These are phyloP conservation scores for Aporophyla lueneburgensis DNA, from an alignment of 2,888 invertebrate genomes.

Conservation along the genomic window DNA sequence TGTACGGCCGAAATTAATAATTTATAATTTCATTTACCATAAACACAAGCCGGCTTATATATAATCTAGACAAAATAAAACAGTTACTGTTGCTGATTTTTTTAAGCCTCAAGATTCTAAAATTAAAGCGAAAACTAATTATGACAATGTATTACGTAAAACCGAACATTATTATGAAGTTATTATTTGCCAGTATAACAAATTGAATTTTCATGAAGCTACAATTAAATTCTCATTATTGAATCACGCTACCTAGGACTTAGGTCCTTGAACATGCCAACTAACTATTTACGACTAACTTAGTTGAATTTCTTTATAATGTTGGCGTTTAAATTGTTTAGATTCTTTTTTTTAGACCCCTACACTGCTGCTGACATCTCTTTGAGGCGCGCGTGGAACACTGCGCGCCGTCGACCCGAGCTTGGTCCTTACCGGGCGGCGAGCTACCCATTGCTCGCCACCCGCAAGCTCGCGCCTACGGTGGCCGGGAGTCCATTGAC, in stretches of 20 bases:
- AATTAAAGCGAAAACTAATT: slow-evolving; percentile 47
- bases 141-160: slow-evolving; percentile 31
- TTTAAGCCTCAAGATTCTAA: background rate
- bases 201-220: slow-evolving; percentile 80
- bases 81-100: no score
- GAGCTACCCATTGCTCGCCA: no score
- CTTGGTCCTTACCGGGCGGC: no score
- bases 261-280: slow-evolving; percentile 70
- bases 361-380: no score
- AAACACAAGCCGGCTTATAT: background rate
- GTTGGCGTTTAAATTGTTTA: slow-evolving; percentile 37
- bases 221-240: slow-evolving; percentile 81
- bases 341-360: no score
- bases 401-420: no score
- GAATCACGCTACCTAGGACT: slow-evolving; percentile 75
- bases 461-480: no score
- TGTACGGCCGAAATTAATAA: background rate
- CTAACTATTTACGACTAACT: slow-evolving; percentile 65
- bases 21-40: background rate
- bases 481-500: no score
- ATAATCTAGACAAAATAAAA: slow-evolving; percentile 3
- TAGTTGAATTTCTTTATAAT: slow-evolving; percentile 50
- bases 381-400: no score
- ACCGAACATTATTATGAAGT: slow-evolving; percentile 69
- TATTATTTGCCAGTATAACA: slow-evolving; percentile 72